Conservation (phyloP, 2,113 vertebrate genomes). For the Sinocyclocheilus maitianheensis region DNA sequence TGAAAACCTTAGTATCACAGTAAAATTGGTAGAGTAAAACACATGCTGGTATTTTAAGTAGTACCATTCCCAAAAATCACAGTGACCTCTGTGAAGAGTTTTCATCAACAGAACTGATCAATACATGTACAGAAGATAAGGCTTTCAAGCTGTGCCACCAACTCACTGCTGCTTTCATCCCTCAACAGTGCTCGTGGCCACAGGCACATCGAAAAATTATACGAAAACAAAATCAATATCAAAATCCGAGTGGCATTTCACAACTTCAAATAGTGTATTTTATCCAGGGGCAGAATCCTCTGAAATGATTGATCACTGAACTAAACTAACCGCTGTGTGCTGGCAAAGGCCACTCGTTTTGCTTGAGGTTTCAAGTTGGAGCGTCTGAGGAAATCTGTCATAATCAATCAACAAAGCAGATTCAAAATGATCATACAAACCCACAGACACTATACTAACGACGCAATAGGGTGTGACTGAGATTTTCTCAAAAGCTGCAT, state of each 20-base stretch:
- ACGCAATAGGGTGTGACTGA: background rate
- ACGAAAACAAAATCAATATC: constrained; percentile 27
- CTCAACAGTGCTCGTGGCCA: background rate
- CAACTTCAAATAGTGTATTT: background rate
- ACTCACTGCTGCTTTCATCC: constrained; percentile 2
- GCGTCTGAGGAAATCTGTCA: background rate
- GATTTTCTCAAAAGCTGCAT: background rate
- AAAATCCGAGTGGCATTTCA: background rate
- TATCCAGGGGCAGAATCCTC: background rate
- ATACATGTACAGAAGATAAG: constrained; percentile 24
- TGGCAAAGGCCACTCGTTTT: background rate
- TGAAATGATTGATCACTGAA: background rate
- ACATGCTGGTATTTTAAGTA: constrained; percentile 43
- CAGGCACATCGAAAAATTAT: constrained; percentile 32
- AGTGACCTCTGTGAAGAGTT: constrained; percentile 29
- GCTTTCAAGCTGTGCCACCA: constrained; percentile 5
- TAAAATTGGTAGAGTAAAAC: constrained; percentile 54
- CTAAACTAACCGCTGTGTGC: background rate
- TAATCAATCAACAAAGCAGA: background rate
- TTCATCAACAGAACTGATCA: background rate
- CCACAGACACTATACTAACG: background rate
- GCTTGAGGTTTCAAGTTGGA: background rate
- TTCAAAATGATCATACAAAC: background rate
- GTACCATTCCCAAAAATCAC: background rate
- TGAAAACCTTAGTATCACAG: constrained; percentile 60